Evolutionary conservation across 1,140 invertebrate genomes (phyloP), one percentile per base, ranked within the genome.

Genomic region (Ladona fulva): DNA sequence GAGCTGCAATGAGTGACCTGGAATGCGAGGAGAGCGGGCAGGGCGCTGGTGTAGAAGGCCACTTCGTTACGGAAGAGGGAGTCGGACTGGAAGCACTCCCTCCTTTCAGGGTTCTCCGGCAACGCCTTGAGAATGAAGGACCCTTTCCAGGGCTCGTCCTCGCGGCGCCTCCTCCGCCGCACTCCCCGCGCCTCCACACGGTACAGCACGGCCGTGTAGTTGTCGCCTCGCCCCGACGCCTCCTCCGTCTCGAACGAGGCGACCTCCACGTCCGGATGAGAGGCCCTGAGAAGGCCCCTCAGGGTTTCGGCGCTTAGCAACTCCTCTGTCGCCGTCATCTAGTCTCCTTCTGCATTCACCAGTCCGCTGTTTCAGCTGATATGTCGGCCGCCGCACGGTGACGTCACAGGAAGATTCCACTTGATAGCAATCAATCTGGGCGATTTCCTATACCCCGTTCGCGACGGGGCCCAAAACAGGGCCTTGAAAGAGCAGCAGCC

Each of bases 181-280:
- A 85, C 85, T 0, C 91, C 91, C 79, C 87, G 89, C 0, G 90
- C 82, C 0, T 85, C 85, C 42, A 92, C 85, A 19, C 91, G 87
- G 82, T 92, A 92, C 0, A 92, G 83, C 87, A 91, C 91, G 12
- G 91, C 91, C 0, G 91, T 92, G 80, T 92, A 92, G 82, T 92
- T 92, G 79, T 92, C 91, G 8, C 91, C 91, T 52, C 90, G 86
- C 77, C 90, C 90, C 0, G 91, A 91, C 8, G 90, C 91, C 10
- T 86, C 89, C n/a, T 89, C 88, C 78, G 90, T 87, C 86, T 91
- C 82, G 19, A 86, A 79, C 3, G 52, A 66, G 16, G 52, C 14
- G 1, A 66, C 5, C 52, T 22, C 16, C 52, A 66, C 52, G 52
- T 22, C 52, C 14, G 52, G 52, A 22, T 66, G 52, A 66, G 52